Percentiles rank a stretch among this genome's conserved stretches.
Conservation (phyloP, 1,140 invertebrate species). For the Pogonus chalceus region DNA sequence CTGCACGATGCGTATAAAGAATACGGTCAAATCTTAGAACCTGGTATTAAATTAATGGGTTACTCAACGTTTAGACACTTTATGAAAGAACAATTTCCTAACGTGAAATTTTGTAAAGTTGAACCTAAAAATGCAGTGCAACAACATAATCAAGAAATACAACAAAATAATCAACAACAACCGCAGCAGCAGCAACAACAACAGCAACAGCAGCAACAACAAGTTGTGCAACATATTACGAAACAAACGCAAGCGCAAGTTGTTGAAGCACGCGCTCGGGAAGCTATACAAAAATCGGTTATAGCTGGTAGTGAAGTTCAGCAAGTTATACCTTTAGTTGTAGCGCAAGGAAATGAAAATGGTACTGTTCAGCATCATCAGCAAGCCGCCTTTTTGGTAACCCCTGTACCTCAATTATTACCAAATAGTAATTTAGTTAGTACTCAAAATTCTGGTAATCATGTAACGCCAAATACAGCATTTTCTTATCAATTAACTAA, state of each 20-base stretch:
- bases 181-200: conserved; percentile 35
- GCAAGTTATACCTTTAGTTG: conserved; percentile 49
- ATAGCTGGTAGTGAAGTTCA: conserved; percentile 33
- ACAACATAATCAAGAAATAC: conserved; percentile 37
- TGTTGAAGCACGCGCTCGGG: conserved; percentile 36
- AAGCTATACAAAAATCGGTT: conserved; percentile 44
- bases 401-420: conserved; percentile 47
- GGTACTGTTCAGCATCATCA: conserved; percentile 26
- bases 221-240: conserved; percentile 38
- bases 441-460: conserved; percentile 25
- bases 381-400: conserved; percentile 48
- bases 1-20: conserved; percentile 63
- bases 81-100: conserved; percentile 70
- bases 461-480: conserved; percentile 22
- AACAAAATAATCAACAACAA: conserved; percentile 34
- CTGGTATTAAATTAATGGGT: conserved; percentile 61
- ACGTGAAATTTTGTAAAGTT: conserved; percentile 61
- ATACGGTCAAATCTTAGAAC: conserved; percentile 54
- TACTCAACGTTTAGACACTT: conserved; percentile 70
- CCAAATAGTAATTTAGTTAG: conserved; percentile 29
- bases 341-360: conserved; percentile 36
- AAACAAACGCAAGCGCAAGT: conserved; percentile 40
- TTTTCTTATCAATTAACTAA: conserved; percentile 34
- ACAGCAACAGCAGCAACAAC: conserved; percentile 40
- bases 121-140: conserved; percentile 43